Conservation (phyloP, 2,113 vertebrate genomes). For the Arizona elegans region DNA sequence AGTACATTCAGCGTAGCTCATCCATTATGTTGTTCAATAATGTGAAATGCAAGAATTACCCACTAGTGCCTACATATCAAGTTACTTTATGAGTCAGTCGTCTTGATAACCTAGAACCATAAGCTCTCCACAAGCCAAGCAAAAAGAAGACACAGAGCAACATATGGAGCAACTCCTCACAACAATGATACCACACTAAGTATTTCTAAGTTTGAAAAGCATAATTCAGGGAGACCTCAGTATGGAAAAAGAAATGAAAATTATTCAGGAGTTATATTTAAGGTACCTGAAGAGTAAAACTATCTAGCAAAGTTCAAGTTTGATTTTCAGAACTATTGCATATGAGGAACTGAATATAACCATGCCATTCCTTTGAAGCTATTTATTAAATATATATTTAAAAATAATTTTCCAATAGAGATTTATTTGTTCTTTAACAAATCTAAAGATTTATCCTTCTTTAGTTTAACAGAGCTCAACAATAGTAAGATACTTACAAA, state of each 20-base stretch:
- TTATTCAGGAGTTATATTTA: neutral
- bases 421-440: neutral
- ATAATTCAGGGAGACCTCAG: constrained; percentile 21
- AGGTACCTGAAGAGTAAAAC: constrained; percentile 7
- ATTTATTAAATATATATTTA: constrained; percentile 46
- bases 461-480: constrained; percentile 41
- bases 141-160: constrained; percentile 34
- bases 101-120: constrained; percentile 14
- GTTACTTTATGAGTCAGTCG: rapidly evolving
- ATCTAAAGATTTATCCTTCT: constrained; percentile 26
- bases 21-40: constrained; percentile 40
- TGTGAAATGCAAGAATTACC: constrained; percentile 31
- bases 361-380: constrained; percentile 52
- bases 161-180: constrained; percentile 38
- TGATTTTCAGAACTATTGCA: constrained; percentile 50
- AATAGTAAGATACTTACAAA: constrained; percentile 40
- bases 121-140: constrained; percentile 25
- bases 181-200: constrained; percentile 39
- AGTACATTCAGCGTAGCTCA: constrained; percentile 40
- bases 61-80: constrained; percentile 14
- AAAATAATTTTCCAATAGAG: constrained; percentile 25
- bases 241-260: constrained; percentile 1
- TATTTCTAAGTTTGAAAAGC: constrained; percentile 26
- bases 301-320: constrained; percentile 60
- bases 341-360: constrained; percentile 48